These are phyloP conservation scores for Arctia plantaginis DNA, from an alignment of 2,888 invertebrate species.

Conservation along the genomic window DNA sequence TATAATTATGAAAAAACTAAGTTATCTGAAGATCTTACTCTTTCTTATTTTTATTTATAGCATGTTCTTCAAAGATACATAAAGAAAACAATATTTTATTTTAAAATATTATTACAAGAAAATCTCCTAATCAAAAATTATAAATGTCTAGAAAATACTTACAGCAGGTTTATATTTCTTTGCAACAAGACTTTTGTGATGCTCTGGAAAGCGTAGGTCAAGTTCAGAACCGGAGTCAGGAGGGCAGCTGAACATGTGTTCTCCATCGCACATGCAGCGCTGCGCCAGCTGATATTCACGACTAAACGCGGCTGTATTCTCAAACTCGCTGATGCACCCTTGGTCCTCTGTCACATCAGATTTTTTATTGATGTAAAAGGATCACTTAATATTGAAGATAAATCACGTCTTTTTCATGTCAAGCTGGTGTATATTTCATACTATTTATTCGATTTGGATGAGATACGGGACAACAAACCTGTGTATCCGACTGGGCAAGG, in stretches of 20 bases:
- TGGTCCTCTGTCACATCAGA: conserved; percentile 88
- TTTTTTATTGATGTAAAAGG: not conserved
- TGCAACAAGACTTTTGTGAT: conserved; percentile 91
- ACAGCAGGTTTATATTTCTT: conserved; percentile 90
- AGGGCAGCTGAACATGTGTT: conserved; percentile 98
- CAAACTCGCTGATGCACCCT: conserved; percentile 96
- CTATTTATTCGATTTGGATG: not conserved
- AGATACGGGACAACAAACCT: conserved; percentile 79
- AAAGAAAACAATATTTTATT: not conserved
- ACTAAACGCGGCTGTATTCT: conserved; percentile 98
- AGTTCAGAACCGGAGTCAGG: conserved; percentile 82
- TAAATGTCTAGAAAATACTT: conserved; percentile 54
- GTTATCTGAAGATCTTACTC: too few relatives aligned
- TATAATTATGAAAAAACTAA: not conserved
- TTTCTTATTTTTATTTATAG: too few relatives aligned
- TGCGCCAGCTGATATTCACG: conserved; percentile 96
- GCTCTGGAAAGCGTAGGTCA: conserved; percentile 89
- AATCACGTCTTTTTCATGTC: not conserved
- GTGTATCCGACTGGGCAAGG: conserved; percentile 98
- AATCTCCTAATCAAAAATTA: not conserved
- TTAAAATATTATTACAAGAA: not conserved
- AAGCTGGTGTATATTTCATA: not conserved
- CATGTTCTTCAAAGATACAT: not conserved
- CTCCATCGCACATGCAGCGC: conserved; percentile 98
- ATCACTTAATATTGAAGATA: not conserved